Conservation (phyloP, 2,888 invertebrate species). For the Archaeoteleia sp. region DNA sequence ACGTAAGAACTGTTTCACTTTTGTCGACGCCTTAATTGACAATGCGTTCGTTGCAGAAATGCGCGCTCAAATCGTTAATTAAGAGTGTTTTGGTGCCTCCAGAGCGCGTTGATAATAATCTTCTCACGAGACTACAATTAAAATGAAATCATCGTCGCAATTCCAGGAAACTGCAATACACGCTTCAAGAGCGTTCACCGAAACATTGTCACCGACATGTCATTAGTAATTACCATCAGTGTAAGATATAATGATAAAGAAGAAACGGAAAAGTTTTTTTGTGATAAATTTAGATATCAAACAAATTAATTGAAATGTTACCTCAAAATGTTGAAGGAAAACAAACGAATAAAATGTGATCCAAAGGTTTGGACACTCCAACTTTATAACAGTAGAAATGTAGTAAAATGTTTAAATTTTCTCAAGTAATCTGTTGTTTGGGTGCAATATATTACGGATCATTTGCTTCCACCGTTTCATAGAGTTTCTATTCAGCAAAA, state of each 20-base stretch:
- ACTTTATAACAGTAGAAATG: too few species aligned
- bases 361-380: too few species aligned
- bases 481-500: too few species aligned
- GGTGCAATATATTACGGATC: too few species aligned
- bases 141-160: constrained; percentile 45
- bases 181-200: constrained; percentile 49
- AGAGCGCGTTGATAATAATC: constrained; percentile 34
- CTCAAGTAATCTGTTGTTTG: too few species aligned
- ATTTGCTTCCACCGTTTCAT: too few species aligned
- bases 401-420: too few species aligned
- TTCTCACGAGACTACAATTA: constrained; percentile 51
- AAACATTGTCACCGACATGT: constrained; percentile 46
- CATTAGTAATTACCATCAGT: constrained; percentile 45
- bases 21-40: constrained; percentile 1
- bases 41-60: constrained; percentile 8
- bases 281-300: constrained; percentile 16
- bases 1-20: background rate
- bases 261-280: constrained; percentile 38
- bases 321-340: too few species aligned
- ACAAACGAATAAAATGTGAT: too few species aligned
- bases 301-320: too few species aligned
- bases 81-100: constrained; percentile 29
- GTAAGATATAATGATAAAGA: constrained; percentile 34
- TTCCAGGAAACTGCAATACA: constrained; percentile 40
- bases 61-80: constrained; percentile 30